phyloP scores from a whole-genome alignment of 2,888 invertebrate genomes.

The Pheosia gnoma region DNA sequence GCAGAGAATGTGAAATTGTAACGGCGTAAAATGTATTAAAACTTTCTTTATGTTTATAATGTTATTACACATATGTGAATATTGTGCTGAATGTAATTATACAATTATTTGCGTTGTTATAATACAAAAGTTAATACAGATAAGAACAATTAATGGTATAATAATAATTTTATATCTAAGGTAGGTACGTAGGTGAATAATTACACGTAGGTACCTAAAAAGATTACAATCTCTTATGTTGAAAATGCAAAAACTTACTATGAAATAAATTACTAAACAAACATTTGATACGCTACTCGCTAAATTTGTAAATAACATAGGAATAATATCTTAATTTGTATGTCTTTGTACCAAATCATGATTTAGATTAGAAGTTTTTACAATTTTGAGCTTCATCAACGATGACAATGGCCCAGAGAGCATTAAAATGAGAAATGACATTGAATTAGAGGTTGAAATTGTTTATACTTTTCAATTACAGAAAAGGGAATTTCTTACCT shows the following conservation, averaged over 20 bases:
- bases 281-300: constrained; percentile 55
- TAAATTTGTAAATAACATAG: constrained; percentile 74
- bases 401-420: constrained; percentile 61
- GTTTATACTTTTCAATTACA: constrained; percentile 60
- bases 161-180: constrained; percentile 61
- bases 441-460: constrained; percentile 57
- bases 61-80: constrained; percentile 30
- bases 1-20: constrained; percentile 24
- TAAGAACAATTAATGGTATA: constrained; percentile 38
- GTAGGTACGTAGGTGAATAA: constrained; percentile 56
- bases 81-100: constrained; percentile 30
- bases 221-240: constrained; percentile 62
- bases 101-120: constrained; percentile 17
- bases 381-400: constrained; percentile 58
- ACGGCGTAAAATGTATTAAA: constrained; percentile 24
- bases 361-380: constrained; percentile 52
- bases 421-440: constrained; percentile 39
- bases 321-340: constrained; percentile 80
- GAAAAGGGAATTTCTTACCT: constrained; percentile 72
- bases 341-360: constrained; percentile 80
- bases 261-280: constrained; percentile 75
- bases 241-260: constrained; percentile 73
- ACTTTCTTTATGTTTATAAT: constrained; percentile 23
- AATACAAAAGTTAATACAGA: constrained; percentile 44
- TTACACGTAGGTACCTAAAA: constrained; percentile 59